Conservation (phyloP, 2,888 invertebrate species). For the Rutpela maculata region DNA sequence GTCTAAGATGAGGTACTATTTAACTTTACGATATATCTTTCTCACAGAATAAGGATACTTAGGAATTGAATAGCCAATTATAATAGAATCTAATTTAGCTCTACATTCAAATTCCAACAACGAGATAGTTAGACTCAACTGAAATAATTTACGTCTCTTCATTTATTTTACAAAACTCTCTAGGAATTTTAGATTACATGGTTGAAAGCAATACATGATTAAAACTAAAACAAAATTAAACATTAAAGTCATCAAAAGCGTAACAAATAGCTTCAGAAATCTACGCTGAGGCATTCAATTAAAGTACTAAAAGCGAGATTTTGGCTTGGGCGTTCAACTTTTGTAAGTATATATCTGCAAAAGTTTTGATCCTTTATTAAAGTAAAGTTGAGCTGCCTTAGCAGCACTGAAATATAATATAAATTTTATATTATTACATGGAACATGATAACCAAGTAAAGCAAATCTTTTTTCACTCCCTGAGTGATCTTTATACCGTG, state of each 20-base stretch:
- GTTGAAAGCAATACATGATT: not conserved
- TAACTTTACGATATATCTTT: no score
- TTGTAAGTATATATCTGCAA: not conserved
- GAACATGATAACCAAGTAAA: not conserved
- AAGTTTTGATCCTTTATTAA: conserved; percentile 9
- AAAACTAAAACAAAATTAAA: conserved; percentile 8
- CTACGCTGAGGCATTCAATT: conserved; percentile 6
- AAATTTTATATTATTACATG: not conserved
- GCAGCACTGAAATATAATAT: conserved; percentile 3
- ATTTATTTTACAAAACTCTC: conserved; percentile 2
- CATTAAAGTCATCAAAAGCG: conserved; percentile 1
- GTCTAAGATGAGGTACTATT: no score
- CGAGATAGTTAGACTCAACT: not conserved
- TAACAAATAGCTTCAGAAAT: not conserved
- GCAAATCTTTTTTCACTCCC: not conserved
- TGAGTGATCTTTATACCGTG: not conserved
- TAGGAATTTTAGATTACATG: not conserved
- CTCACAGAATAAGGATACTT: not conserved
- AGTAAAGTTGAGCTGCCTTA: conserved; percentile 2
- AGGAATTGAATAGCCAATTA: not conserved
- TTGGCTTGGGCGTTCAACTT: conserved; percentile 1
- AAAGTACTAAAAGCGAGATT: not conserved
- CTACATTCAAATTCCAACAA: not conserved
- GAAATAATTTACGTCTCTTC: not conserved
- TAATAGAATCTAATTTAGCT: not conserved